Evolutionary conservation across 2,113 vertebrate species (phyloP).

Genomic region (Acanthisitta chloris): DNA sequence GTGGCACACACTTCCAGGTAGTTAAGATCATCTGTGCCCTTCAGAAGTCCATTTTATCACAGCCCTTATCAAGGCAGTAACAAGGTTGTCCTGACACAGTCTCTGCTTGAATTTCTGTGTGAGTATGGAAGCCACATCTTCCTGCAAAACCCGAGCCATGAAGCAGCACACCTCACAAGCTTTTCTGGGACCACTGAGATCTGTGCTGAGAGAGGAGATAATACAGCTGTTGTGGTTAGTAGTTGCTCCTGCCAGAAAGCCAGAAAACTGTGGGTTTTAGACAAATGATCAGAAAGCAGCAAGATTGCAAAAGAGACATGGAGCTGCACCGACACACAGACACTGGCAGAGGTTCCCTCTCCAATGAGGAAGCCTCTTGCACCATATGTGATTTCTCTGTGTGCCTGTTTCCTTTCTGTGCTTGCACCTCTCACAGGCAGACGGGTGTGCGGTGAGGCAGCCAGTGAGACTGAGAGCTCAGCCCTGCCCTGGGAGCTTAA

Average conservation of each 20-base stretch:
- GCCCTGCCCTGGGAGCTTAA: not conserved
- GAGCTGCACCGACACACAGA: not conserved
- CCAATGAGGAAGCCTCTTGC: constrained; percentile 52
- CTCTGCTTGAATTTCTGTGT: not conserved
- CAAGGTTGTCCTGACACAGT: not conserved
- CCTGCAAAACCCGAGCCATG: not conserved
- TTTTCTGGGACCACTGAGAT: not conserved
- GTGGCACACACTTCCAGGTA: not conserved
- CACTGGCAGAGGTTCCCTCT: not conserved
- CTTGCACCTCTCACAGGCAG: not conserved
- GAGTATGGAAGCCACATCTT: not conserved
- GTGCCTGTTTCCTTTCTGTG: not conserved
- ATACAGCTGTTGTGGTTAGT: not conserved
- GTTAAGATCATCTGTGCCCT: not conserved
- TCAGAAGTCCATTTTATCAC: not conserved
- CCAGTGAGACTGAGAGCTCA: not conserved
- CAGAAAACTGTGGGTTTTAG: not conserved
- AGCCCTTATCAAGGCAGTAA: not conserved
- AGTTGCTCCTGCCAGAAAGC: not conserved
- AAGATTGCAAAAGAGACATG: not conserved
- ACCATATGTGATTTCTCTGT: not conserved
- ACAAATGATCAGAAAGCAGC: not conserved
- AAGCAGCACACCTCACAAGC: not conserved
- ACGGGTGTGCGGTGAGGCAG: not conserved
- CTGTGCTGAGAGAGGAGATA: not conserved